Evolutionary conservation across 2,888 invertebrate genomes (phyloP).

Genomic region (Cyclophora albipunctata): DNA sequence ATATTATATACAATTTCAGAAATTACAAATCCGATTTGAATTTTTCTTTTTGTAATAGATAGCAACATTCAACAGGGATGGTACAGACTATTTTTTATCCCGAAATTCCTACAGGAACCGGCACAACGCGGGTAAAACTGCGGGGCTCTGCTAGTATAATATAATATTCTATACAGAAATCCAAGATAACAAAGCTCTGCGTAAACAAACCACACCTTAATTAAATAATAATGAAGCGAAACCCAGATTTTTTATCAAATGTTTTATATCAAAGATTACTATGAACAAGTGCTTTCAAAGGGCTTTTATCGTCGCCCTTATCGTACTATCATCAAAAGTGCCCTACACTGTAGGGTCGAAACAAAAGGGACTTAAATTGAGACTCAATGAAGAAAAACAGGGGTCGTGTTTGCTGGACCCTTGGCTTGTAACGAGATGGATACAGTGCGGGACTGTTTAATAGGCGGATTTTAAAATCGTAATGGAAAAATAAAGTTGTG

Average conservation of each 20-base stretch:
- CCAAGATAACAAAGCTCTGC: too few species aligned
- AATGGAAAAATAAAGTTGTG: constrained; percentile 3
- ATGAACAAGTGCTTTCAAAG: neutral
- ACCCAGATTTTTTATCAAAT: constrained; percentile 1
- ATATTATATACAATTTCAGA: too few species aligned
- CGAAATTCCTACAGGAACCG: too few species aligned
- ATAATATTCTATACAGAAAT: too few species aligned
- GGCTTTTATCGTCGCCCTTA: constrained; percentile 3
- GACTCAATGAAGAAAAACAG: constrained; percentile 48
- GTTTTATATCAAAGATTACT: constrained; percentile 6
- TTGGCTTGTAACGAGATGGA: constrained; percentile 42
- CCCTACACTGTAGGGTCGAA: constrained; percentile 21
- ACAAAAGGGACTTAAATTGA: constrained; percentile 52
- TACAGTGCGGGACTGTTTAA: constrained; percentile 27
- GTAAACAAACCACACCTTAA: too few species aligned
- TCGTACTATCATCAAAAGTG: constrained; percentile 15
- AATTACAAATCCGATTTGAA: too few species aligned
- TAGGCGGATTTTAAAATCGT: too few species aligned
- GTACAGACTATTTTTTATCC: too few species aligned
- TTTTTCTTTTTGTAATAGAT: too few species aligned
- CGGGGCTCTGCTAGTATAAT: too few species aligned
- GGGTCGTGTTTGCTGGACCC: constrained; percentile 41
- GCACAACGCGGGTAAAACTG: too few species aligned
- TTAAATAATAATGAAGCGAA: neutral
- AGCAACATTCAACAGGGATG: too few species aligned